These are phyloP conservation scores for Parnassius mnemosyne DNA, from an alignment of 2,888 invertebrate species.

Conservation along the genomic window DNA sequence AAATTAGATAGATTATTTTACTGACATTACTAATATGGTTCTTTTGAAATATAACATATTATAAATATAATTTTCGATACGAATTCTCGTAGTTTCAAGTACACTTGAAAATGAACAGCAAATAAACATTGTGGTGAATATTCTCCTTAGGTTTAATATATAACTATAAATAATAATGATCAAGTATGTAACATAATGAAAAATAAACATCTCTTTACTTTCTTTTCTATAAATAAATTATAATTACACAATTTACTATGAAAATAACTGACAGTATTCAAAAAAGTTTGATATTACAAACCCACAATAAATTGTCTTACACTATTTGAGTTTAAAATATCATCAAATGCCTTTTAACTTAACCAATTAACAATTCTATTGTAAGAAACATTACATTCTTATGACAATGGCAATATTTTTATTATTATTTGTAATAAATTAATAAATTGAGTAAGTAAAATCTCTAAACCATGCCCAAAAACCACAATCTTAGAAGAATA, in stretches of 20 bases:
- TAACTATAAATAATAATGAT: no score
- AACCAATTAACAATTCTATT: neutral
- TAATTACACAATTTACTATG: neutral
- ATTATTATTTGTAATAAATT: neutral
- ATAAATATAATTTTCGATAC: slow-evolving; percentile 10
- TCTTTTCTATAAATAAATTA: neutral
- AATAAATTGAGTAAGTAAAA: neutral
- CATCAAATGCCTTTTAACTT: neutral
- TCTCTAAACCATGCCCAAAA: neutral
- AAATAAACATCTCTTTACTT: neutral
- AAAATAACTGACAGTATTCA: neutral
- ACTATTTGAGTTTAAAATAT: neutral
- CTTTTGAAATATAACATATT: slow-evolving; percentile 15
- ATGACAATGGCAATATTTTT: neutral
- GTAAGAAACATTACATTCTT: neutral
- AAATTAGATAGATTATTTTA: slow-evolving; percentile 19
- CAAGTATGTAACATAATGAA: neutral
- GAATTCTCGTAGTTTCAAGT: neutral
- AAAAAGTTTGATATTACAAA: neutral
- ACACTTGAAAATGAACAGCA: no score
- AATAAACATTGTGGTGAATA: no score
- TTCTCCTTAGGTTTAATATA: no score
- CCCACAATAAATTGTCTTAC: neutral
- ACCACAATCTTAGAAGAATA: no score
- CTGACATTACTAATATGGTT: slow-evolving; percentile 33